Evolutionary conservation across 1,140 invertebrate species (phyloP).

Genomic region (Amyelois transitella): DNA sequence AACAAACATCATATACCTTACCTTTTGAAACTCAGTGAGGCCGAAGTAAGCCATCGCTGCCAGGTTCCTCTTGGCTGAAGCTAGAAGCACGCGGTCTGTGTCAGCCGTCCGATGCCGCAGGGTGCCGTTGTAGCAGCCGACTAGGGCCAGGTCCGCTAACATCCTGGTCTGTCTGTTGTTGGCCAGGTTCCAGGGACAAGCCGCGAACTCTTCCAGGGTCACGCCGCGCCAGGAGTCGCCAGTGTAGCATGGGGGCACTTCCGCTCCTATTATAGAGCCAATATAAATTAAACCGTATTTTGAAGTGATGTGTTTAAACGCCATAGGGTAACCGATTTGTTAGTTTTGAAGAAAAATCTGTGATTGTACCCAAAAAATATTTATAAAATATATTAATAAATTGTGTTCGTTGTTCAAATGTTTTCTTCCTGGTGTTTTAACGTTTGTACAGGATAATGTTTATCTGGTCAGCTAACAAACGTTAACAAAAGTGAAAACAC

Average conservation of each 20-base stretch:
- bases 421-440: no score
- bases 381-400: no score
- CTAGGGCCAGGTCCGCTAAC: constrained; percentile 94
- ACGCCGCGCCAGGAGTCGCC: constrained; percentile 80
- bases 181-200: constrained; percentile 94
- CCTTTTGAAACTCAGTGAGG: constrained; percentile 95
- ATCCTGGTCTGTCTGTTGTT: constrained; percentile 98
- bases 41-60: constrained; percentile 97
- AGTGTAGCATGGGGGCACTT: constrained; percentile 86
- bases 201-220: constrained; percentile 88
- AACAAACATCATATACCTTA: constrained; percentile 41
- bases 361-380: no score
- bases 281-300: no score
- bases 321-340: no score
- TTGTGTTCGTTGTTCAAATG: no score
- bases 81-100: constrained; percentile 92
- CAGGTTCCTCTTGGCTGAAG: constrained; percentile 96
- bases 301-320: neutral
- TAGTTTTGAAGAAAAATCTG: no score
- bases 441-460: no score
- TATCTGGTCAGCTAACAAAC: no score
- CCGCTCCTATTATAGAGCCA: constrained; percentile 69
- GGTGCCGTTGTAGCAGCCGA: constrained; percentile 95
- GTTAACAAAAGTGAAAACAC: no score
- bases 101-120: constrained; percentile 87